phyloP scores from a whole-genome alignment of 1,140 invertebrate genomes.

The Psilanteris sp. region DNA sequence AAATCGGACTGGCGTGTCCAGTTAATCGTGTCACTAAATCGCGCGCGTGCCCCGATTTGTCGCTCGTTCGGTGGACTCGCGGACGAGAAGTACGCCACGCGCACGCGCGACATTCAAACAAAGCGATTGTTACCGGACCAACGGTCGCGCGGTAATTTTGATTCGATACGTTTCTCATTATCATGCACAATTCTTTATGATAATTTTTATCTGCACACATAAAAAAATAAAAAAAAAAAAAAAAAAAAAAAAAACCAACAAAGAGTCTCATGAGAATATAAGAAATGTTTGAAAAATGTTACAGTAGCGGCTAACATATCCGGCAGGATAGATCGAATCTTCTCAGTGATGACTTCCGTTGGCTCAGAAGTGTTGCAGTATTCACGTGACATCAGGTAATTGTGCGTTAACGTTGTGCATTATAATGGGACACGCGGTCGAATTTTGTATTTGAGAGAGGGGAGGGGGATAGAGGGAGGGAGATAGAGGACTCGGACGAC shows the following conservation, averaged over 20 bases:
- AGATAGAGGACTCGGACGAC: too few species aligned
- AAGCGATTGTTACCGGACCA: too few species aligned
- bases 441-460: slow-evolving; percentile 1
- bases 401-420: slow-evolving; percentile 56
- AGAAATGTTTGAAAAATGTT: slow-evolving; percentile 62
- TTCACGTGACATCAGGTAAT: slow-evolving; percentile 66
- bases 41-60: too few species aligned
- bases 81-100: too few species aligned
- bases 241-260: slow-evolving; percentile 15
- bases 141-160: slow-evolving; percentile 36
- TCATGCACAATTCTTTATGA: slow-evolving; percentile 56
- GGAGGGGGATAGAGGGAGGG: too few species aligned
- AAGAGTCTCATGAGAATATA: slow-evolving; percentile 56
- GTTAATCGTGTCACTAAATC: too few species aligned
- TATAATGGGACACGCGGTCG: slow-evolving; percentile 53
- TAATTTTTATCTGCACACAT: slow-evolving; percentile 37
- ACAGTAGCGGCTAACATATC: slow-evolving; percentile 62
- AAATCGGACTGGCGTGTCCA: too few species aligned
- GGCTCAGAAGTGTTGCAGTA: slow-evolving; percentile 61
- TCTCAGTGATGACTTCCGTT: slow-evolving; percentile 62
- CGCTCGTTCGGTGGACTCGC: too few species aligned
- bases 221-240: slow-evolving; percentile 9
- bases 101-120: slow-evolving; percentile 1
- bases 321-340: slow-evolving; percentile 61
- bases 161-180: slow-evolving; percentile 58